Conservation (phyloP, 2,888 invertebrate genomes). For the Drosophila recens region DNA sequence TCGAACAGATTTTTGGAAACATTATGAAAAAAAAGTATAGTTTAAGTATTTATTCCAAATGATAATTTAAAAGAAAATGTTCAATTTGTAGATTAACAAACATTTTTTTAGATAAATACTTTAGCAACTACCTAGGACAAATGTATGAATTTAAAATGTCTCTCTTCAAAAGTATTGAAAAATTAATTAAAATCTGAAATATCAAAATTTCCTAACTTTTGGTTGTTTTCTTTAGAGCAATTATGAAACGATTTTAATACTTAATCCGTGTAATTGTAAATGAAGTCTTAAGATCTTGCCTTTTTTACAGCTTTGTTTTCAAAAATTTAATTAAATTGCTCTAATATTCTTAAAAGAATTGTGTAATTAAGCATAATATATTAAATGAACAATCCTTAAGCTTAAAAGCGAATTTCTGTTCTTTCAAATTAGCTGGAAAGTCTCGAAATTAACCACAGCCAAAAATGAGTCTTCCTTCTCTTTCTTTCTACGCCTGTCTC, state of each 20-base stretch:
- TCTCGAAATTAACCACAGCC: constrained; percentile 29
- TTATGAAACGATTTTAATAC: background rate
- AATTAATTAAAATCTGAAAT: too few species aligned
- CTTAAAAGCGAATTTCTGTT: constrained; percentile 29
- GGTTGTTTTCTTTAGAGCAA: background rate
- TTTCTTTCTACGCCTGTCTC: background rate
- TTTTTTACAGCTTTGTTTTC: background rate
- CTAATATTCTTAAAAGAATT: constrained; percentile 3
- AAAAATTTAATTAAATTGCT: background rate
- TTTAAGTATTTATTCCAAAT: too few species aligned
- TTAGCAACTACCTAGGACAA: too few species aligned
- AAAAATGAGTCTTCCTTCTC: constrained; percentile 14
- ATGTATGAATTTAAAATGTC: too few species aligned
- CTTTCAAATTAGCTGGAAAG: constrained; percentile 22
- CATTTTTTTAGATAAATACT: too few species aligned
- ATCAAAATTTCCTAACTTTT: too few species aligned
- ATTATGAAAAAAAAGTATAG: too few species aligned
- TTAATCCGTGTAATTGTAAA: background rate
- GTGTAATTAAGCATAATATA: constrained; percentile 16
- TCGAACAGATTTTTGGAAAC: too few species aligned
- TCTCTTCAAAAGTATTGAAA: too few species aligned
- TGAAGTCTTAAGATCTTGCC: background rate
- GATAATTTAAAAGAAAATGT: too few species aligned
- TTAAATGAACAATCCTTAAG: background rate
- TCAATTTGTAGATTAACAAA: too few species aligned